A percentile compares a stretch with the other conserved stretches of the same genome.
phyloP scores from a whole-genome alignment of 2,888 invertebrate genomes.

The Hypercompe scribonia region DNA sequence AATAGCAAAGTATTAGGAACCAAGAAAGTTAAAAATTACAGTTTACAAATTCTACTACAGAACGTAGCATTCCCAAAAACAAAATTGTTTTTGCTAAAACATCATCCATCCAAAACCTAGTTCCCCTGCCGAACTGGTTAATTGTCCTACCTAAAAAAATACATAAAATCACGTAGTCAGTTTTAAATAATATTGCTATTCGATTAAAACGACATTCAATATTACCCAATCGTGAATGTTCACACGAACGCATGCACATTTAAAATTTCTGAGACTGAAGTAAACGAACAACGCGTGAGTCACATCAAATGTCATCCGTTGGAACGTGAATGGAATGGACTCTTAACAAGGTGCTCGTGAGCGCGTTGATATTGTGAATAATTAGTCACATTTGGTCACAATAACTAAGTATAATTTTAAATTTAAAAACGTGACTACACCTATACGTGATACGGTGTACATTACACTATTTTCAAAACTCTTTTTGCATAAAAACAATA shows the following conservation, averaged over 20 bases:
- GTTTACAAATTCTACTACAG: no score
- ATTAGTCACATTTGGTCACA: conserved; percentile 18
- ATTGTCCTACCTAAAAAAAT: neutral
- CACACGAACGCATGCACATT: conserved; percentile 11
- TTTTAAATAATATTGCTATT: conserved; percentile 5
- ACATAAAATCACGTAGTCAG: neutral
- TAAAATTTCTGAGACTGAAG: conserved; percentile 57
- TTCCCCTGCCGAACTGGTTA: neutral
- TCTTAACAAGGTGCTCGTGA: conserved; percentile 29
- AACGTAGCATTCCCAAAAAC: neutral
- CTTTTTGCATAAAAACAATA: neutral
- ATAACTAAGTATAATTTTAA: conserved; percentile 33
- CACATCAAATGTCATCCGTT: conserved; percentile 51
- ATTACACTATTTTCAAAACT: neutral
- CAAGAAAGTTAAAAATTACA: no score
- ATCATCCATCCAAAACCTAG: neutral
- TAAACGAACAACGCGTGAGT: conserved; percentile 55
- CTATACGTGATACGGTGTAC: neutral
- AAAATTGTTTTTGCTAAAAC: no score
- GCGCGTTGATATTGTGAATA: conserved; percentile 22
- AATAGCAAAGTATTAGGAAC: neutral
- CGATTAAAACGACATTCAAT: neutral
- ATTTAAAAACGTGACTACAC: no score
- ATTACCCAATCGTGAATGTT: neutral
- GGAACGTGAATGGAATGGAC: conserved; percentile 55